These are phyloP conservation scores for Onychomys torridus DNA, from an alignment of 2,797 vertebrate species.

Conservation along the genomic window DNA sequence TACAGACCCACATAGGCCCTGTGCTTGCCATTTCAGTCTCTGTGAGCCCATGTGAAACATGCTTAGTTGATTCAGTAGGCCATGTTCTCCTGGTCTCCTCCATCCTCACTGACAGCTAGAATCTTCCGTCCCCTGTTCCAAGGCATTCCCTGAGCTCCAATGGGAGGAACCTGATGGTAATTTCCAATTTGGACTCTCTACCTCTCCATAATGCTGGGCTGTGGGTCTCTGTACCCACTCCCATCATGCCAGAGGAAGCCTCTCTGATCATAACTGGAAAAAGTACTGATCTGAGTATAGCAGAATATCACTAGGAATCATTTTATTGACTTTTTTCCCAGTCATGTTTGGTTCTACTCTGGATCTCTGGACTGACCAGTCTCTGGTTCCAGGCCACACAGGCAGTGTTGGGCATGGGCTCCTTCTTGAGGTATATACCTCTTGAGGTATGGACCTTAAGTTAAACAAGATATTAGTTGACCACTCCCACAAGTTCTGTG, in stretches of 20 bases:
- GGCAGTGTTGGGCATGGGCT: background rate
- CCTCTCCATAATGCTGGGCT: background rate
- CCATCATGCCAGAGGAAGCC: background rate
- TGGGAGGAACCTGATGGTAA: too few species aligned
- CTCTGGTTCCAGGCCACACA: background rate
- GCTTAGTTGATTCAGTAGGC: background rate
- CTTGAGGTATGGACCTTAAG: background rate
- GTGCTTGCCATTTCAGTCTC: background rate
- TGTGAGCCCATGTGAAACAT: background rate
- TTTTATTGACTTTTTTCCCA: too few species aligned
- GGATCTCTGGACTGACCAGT: background rate
- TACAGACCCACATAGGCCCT: background rate
- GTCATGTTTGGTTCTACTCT: background rate
- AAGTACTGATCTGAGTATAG: background rate
- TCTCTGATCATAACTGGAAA: background rate
- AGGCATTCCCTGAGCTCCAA: background rate
- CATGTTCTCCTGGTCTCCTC: background rate
- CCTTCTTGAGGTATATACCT: background rate
- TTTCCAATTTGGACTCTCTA: background rate
- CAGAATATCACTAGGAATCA: background rate
- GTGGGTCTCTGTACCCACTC: too few species aligned
- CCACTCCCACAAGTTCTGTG: background rate
- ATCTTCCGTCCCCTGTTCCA: background rate
- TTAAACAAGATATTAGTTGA: background rate
- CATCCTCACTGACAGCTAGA: background rate